Percentiles rank a stretch among this genome's conserved stretches.
phyloP scores from a whole-genome alignment of 2,888 invertebrate species.

The Acanthacorydalis orientalis region DNA sequence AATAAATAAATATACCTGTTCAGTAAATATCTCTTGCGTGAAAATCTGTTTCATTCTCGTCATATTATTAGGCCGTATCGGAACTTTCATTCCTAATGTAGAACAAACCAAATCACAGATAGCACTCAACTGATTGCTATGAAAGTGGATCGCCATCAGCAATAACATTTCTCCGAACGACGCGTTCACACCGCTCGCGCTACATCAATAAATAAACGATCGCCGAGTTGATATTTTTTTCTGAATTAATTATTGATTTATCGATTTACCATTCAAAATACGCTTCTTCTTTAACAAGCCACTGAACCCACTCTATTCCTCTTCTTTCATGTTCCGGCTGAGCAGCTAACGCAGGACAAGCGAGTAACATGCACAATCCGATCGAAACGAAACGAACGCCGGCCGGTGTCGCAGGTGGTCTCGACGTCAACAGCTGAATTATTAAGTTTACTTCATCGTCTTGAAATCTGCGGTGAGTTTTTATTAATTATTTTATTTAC shows the following conservation, averaged over 20 bases:
- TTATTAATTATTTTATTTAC: too few species aligned
- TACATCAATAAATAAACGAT: slow-evolving; percentile 17
- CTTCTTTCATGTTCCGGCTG: slow-evolving; percentile 65
- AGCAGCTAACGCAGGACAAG: slow-evolving; percentile 68
- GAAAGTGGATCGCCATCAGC: slow-evolving; percentile 92
- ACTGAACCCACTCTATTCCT: slow-evolving; percentile 84
- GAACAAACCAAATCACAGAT: slow-evolving; percentile 89
- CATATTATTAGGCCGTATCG: slow-evolving; percentile 71
- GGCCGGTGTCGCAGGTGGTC: slow-evolving; percentile 77
- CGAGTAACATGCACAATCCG: slow-evolving; percentile 85
- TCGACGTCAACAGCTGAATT: slow-evolving; percentile 71
- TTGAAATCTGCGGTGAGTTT: slow-evolving; percentile 49
- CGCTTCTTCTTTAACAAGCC: slow-evolving; percentile 80
- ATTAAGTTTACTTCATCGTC: slow-evolving; percentile 81
- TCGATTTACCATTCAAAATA: slow-evolving; percentile 55
- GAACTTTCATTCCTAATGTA: slow-evolving; percentile 88
- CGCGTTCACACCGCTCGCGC: slow-evolving; percentile 66
- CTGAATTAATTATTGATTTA: not conserved
- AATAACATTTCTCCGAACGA: slow-evolving; percentile 93
- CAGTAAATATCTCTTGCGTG: slow-evolving; percentile 92
- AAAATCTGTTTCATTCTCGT: slow-evolving; percentile 84
- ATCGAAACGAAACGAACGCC: slow-evolving; percentile 87
- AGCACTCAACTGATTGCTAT: slow-evolving; percentile 82
- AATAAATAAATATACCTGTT: slow-evolving; percentile 42
- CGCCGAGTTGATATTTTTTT: not conserved